phyloP scores from a whole-genome alignment of 37 sponge, comb jelly and placozoan genomes.

The Aphrocallistes beatrix region DNA sequence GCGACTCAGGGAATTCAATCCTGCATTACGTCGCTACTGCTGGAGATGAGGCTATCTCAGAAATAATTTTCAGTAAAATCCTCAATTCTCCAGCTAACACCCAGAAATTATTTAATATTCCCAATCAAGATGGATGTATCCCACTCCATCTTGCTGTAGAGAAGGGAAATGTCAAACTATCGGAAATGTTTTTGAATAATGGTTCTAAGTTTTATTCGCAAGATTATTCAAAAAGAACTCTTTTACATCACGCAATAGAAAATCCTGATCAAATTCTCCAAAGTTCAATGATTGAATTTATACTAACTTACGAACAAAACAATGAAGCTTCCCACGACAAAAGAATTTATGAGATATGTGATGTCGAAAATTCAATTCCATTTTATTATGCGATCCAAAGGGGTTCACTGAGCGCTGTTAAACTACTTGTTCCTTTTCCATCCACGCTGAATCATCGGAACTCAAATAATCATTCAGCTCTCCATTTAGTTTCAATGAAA shows the following conservation, averaged over 20 bases:
- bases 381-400: not conserved
- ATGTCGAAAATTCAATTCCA: not conserved
- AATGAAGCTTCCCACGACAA: too few species aligned
- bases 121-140: not conserved
- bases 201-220: not conserved
- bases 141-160: not conserved
- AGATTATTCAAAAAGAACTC: not conserved
- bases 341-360: not conserved
- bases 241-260: not conserved
- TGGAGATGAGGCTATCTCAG: too few species aligned
- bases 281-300: too few species aligned
- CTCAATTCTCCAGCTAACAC: too few species aligned
- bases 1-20: not conserved
- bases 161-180: not conserved
- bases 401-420: not conserved
- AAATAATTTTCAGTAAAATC: too few species aligned
- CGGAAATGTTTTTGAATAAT: not conserved
- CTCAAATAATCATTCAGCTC: not conserved
- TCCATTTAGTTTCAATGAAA: not conserved
- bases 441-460: not conserved
- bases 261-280: not conserved
- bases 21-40: not conserved
- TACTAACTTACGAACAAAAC: too few species aligned
- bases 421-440: not conserved
- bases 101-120: not conserved